These are phyloP conservation scores for Dipus sagitta DNA, from an alignment of 2,797 vertebrate genomes.

Conservation along the genomic window DNA sequence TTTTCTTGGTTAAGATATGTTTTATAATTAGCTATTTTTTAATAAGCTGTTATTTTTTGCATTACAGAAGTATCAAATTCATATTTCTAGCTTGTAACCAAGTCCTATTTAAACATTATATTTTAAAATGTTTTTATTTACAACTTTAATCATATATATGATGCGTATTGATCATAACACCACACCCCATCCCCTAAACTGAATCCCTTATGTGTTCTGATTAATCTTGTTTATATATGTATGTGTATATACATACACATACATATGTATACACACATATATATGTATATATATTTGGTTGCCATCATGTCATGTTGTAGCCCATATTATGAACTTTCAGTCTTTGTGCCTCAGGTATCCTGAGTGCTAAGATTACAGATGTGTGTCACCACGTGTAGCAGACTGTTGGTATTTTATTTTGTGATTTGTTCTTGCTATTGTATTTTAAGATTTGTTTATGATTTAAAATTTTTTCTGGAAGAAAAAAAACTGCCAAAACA, in stretches of 20 bases:
- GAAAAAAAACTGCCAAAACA: conserved; percentile 22
- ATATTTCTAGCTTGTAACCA: conserved; percentile 44
- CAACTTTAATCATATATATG: too few species aligned
- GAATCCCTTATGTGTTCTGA: too few species aligned
- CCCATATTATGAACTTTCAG: background rate
- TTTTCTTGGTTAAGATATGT: background rate
- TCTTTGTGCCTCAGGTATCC: background rate
- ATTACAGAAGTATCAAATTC: conserved; percentile 32
- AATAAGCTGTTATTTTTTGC: conserved; percentile 37
- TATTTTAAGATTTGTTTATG: conserved; percentile 18
- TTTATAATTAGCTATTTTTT: conserved; percentile 40
- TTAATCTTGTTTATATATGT: too few species aligned
- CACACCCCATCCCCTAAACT: too few species aligned
- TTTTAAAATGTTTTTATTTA: background rate
- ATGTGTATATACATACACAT: background rate
- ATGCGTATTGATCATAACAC: too few species aligned
- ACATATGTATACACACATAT: too few species aligned
- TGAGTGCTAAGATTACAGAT: background rate
- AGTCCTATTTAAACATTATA: background rate
- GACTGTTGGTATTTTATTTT: background rate
- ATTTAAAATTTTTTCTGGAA: conserved; percentile 29
- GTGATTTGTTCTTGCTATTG: background rate
- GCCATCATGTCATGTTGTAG: background rate
- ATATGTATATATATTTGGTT: background rate
- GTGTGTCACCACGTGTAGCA: background rate